A percentile compares a stretch with the other conserved stretches of the same genome.
phyloP scores from a whole-genome alignment of 2,888 invertebrate species.

The Erynnis tages region DNA sequence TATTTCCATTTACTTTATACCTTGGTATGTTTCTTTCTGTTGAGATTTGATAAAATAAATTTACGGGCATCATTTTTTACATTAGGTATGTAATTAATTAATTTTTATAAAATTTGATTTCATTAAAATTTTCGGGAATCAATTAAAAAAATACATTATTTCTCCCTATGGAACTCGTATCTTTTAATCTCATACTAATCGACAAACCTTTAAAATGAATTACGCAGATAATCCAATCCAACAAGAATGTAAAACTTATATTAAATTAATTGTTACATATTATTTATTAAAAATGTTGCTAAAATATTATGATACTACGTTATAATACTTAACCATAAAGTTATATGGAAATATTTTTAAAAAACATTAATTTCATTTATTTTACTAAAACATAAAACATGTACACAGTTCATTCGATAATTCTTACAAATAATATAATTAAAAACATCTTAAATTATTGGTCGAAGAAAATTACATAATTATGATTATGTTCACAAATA shows the following conservation, averaged over 20 bases:
- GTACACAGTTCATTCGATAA: slow-evolving; percentile 21
- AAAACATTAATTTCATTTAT: slow-evolving; percentile 2
- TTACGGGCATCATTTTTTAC: too few relatives aligned
- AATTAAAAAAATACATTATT: too few relatives aligned
- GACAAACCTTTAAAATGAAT: too few relatives aligned
- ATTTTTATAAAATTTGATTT: too few relatives aligned
- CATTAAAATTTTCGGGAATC: too few relatives aligned
- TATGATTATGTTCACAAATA: slow-evolving; percentile 36
- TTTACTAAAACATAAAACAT: slow-evolving; percentile 7
- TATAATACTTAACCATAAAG: slow-evolving; percentile 12
- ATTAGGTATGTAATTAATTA: too few relatives aligned
- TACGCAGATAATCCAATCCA: too few relatives aligned
- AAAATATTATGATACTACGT: not conserved
- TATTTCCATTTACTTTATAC: not conserved
- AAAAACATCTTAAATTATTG: slow-evolving; percentile 32
- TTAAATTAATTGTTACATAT: slow-evolving; percentile 2
- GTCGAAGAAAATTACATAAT: slow-evolving; percentile 32
- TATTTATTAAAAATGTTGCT: slow-evolving; percentile 2
- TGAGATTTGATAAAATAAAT: too few relatives aligned
- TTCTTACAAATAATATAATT: slow-evolving; percentile 16
- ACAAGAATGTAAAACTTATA: not conserved
- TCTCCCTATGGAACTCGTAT: too few relatives aligned
- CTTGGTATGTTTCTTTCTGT: too few relatives aligned
- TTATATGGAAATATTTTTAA: slow-evolving; percentile 22
- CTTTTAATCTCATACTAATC: too few relatives aligned